Evolutionary conservation across 2,888 invertebrate species (phyloP).

Genomic region (Leptinotarsa juncta): DNA sequence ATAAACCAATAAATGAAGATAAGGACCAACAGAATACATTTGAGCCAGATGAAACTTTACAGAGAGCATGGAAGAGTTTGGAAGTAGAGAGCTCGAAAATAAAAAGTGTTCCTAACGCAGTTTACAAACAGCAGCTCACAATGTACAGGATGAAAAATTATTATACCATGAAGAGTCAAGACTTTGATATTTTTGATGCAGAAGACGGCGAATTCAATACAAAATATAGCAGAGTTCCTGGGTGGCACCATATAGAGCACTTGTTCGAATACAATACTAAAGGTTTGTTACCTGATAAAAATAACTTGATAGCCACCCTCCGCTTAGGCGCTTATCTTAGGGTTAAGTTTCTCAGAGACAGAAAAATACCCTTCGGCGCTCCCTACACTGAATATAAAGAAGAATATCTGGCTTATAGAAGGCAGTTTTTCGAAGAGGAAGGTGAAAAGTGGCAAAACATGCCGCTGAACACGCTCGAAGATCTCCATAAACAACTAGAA

Average conservation of each 20-base stretch:
- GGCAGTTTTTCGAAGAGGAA: constrained; percentile 47
- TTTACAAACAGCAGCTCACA: constrained; percentile 42
- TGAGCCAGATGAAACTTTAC: constrained; percentile 29
- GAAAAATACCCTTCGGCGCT: constrained; percentile 46
- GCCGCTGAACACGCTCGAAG: constrained; percentile 48
- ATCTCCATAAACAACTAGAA: constrained; percentile 42
- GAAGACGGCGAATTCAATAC: constrained; percentile 49
- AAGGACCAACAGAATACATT: neutral
- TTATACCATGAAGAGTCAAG: constrained; percentile 36
- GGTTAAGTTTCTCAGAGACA: constrained; percentile 43
- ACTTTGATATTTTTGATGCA: constrained; percentile 46
- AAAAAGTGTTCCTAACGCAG: constrained; percentile 41
- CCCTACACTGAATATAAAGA: constrained; percentile 47
- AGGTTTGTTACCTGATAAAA: constrained; percentile 50
- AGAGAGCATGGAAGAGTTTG: constrained; percentile 32
- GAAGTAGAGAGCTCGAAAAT: constrained; percentile 30
- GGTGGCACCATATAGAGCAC: constrained; percentile 45
- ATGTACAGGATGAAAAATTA: constrained; percentile 45
- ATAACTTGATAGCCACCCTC: constrained; percentile 48
- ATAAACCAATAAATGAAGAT: constrained; percentile 20
- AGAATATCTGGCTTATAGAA: constrained; percentile 41
- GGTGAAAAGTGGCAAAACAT: constrained; percentile 51
- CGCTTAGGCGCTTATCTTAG: constrained; percentile 40
- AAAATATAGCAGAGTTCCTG: constrained; percentile 47
- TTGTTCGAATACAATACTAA: constrained; percentile 49